Conservation (phyloP, 1,140 invertebrate species). For the Drosophila nigromelanica region DNA sequence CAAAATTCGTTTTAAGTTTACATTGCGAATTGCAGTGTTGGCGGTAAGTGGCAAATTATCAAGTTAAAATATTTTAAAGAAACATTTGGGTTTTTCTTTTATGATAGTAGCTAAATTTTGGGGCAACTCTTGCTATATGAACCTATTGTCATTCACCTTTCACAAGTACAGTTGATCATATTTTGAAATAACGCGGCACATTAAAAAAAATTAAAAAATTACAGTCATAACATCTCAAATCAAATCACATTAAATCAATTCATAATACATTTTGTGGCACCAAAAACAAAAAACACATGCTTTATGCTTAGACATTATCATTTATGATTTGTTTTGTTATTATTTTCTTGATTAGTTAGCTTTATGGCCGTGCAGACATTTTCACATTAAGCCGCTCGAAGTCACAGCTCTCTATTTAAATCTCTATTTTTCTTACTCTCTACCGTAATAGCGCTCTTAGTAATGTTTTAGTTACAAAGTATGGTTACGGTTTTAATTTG, state of each 20-base stretch:
- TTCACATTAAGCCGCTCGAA: constrained; percentile 38
- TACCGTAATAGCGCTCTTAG: constrained; percentile 54
- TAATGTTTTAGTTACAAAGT: constrained; percentile 54
- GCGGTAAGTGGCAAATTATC: constrained; percentile 73
- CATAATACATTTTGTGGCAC: constrained; percentile 47
- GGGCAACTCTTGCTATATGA: constrained; percentile 69
- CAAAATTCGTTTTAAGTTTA: constrained; percentile 60
- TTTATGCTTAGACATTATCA: constrained; percentile 60
- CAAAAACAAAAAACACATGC: constrained; percentile 38
- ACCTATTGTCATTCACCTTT: constrained; percentile 55
- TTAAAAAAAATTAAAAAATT: constrained; percentile 14
- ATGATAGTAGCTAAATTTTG: constrained; percentile 36
- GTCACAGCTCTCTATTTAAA: constrained; percentile 32
- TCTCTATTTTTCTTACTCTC: constrained; percentile 49
- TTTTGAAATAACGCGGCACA: constrained; percentile 16
- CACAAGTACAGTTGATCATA: constrained; percentile 40
- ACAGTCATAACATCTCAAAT: constrained; percentile 22
- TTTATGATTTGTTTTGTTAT: constrained; percentile 40
- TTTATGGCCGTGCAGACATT: constrained; percentile 60
- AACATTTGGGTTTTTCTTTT: constrained; percentile 18
- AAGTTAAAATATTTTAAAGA: constrained; percentile 33
- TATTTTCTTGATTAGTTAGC: constrained; percentile 51
- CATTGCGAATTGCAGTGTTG: constrained; percentile 79
- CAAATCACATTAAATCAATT: constrained; percentile 22
- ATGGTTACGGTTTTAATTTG: constrained; percentile 73